Evolutionary conservation across 1,140 invertebrate genomes (phyloP), one percentile per base, ranked within the genome.

Genomic region (Brachionus paranguensis): DNA sequence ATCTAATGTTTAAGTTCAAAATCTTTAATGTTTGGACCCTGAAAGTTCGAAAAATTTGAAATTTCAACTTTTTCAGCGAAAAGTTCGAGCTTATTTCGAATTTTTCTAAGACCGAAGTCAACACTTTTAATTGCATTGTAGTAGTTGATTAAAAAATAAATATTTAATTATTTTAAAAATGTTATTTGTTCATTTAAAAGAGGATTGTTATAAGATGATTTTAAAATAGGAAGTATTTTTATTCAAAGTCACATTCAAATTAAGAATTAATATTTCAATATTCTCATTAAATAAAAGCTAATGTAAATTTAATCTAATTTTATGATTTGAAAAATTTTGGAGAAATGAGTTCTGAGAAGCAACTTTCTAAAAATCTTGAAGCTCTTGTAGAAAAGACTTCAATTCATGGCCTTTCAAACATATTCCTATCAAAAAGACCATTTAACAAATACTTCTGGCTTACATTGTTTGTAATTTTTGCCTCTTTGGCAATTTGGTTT

Each of bases 401-500:
- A 68, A 33, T 68, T 68, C 65, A 68, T 41, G 65, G 27, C 10
- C 12, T 68, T 5, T 41, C 65, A 33, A 68, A 68, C 29, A 41
- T 41, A 27, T 68, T 29, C 27, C 12, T 41, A 29, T 68, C 65
- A 14, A 41, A 68, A n/a, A 33, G 33, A 10, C 33, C n/a, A 33
- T n/a, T 74, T 17, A 74, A 24, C 8, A 79, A 79, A 43, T n/a
- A 29, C 27, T 60, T 79, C n/a, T 79, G 78, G 78, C 24, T 64
- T 3, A 33, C 33, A 6, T 53, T 53, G 4, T 79, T 79, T 17
- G 47, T 29, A 12, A 41, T 79, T 55, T 79, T 64, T 79, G 0
- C 45, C 24, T 29, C 78, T 8, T 33, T 64, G 12, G n/a, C 12
- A 12, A 6, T 55, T 0, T 37, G 29, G 45, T 64, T 79, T 79